phyloP scores from a whole-genome alignment of 92 coral and sea anemone genomes.

The Siderastrea radians region DNA sequence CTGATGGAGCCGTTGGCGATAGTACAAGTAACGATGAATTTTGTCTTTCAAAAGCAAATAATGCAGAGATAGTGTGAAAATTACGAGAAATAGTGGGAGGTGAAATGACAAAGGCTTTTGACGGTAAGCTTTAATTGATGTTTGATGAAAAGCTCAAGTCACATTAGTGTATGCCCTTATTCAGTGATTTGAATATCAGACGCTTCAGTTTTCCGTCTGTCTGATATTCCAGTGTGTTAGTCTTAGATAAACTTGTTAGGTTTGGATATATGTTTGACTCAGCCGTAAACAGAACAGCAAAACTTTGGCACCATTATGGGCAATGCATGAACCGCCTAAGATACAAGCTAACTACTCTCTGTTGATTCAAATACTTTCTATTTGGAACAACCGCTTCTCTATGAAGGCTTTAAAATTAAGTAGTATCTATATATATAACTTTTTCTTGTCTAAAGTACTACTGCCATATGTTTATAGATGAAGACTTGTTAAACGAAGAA shows the following conservation, averaged over 20 bases:
- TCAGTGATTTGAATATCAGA: neutral
- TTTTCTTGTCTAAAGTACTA: too few relatives aligned
- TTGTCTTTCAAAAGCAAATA: neutral
- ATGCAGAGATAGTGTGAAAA: constrained; percentile 9
- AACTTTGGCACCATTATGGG: neutral
- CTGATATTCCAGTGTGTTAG: neutral
- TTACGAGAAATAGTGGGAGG: neutral
- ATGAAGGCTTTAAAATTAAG: too few relatives aligned
- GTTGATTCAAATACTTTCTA: too few relatives aligned
- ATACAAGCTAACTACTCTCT: too few relatives aligned
- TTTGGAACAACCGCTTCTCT: too few relatives aligned
- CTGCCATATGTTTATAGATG: too few relatives aligned
- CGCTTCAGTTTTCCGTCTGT: neutral
- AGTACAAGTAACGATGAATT: neutral
- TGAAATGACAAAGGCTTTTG: constrained; percentile 2
- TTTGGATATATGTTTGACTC: neutral
- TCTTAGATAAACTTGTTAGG: neutral
- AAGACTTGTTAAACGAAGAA: too few relatives aligned
- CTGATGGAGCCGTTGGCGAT: neutral
- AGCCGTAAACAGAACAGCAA: neutral
- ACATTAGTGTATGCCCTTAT: neutral
- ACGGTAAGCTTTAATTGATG: constrained; percentile 6
- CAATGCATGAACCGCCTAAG: too few relatives aligned
- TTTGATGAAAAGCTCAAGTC: neutral
- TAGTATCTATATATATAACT: too few relatives aligned